Evolutionary conservation across 2,797 vertebrate species (phyloP), one percentile per base, ranked within the genome.

Genomic region (Poecilia wingei): DNA sequence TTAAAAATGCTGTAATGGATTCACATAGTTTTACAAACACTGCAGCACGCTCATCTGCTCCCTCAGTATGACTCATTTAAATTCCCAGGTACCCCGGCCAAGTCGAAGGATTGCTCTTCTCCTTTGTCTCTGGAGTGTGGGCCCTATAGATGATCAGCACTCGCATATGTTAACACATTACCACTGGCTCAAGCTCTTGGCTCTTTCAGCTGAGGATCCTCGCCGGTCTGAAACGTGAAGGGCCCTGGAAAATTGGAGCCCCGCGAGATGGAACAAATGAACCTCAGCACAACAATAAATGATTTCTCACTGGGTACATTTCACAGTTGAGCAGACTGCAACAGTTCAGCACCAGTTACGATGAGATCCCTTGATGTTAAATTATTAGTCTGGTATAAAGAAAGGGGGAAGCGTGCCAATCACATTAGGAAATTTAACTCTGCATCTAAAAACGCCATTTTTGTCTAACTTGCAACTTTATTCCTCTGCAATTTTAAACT

Each of bases 131-230:
- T 13, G 76, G 83, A 70, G 77, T 61, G 36, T 31, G 46, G 86
- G 72, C 80, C 85, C 86, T 88, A 90, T 88, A 87, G 88, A 92
- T 74, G 83, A 93, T 87, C 79, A 64, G 79, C 12, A 1, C 79
- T 87, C 22, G 82, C 82, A 88, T 86, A 78, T 90, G 92, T 92
- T 91, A 90, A 87, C 87, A 86, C 61, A 84, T 87, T 75, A 86
- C 84, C 82, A 90, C 92, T 87, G 91, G 88, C 93, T 91, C 83
- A 87, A 69, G 69, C 85, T 82, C 73, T 78, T 86, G 91, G 84
- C 86, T 78, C 61, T 84, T 78, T 80, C 51, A 71, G 70, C 69
- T 69, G 75, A 78, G 59, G 53, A 82, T 84, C 72, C 59, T 89
- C 86, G 53, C 77, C 46, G 72, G 87, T 82, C 7, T 69, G 77